phyloP scores from a whole-genome alignment of 1,140 invertebrate genomes.

The Venustaconcha ellipsiformis region DNA sequence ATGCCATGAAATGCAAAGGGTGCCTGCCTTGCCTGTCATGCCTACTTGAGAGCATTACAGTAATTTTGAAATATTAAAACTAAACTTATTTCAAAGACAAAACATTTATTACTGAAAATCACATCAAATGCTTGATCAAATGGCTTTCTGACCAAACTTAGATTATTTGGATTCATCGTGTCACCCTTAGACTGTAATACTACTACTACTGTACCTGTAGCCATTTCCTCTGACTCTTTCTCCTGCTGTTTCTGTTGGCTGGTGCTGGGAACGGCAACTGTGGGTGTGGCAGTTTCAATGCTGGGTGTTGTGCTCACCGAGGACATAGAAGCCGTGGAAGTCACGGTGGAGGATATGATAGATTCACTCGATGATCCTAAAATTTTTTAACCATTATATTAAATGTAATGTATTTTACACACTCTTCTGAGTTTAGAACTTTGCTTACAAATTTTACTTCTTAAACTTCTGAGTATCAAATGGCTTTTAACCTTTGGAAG shows the following conservation, averaged over 20 bases:
- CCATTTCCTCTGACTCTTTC: constrained; percentile 50
- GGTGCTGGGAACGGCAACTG: constrained; percentile 48
- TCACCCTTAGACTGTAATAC: background rate
- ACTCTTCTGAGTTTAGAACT: background rate
- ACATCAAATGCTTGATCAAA: too few species aligned
- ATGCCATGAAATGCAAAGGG: too few species aligned
- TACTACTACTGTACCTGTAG: constrained; percentile 32
- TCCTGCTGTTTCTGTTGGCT: constrained; percentile 37
- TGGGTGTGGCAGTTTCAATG: constrained; percentile 62
- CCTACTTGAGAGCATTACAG: too few species aligned
- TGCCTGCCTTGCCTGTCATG: too few species aligned
- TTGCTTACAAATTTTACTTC: background rate
- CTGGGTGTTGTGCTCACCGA: constrained; percentile 43
- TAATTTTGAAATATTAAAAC: too few species aligned
- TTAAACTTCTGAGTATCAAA: background rate
- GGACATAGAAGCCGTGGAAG: constrained; percentile 21
- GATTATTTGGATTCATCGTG: too few species aligned
- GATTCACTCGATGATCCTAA: background rate
- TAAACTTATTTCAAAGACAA: too few species aligned
- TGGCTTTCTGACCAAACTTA: too few species aligned
- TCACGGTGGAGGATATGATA: background rate
- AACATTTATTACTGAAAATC: too few species aligned
- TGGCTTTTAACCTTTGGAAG: background rate
- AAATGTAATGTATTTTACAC: background rate
- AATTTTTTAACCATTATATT: background rate